phyloP scores from a whole-genome alignment of 2,113 vertebrate genomes.

The Zingel zingel region DNA sequence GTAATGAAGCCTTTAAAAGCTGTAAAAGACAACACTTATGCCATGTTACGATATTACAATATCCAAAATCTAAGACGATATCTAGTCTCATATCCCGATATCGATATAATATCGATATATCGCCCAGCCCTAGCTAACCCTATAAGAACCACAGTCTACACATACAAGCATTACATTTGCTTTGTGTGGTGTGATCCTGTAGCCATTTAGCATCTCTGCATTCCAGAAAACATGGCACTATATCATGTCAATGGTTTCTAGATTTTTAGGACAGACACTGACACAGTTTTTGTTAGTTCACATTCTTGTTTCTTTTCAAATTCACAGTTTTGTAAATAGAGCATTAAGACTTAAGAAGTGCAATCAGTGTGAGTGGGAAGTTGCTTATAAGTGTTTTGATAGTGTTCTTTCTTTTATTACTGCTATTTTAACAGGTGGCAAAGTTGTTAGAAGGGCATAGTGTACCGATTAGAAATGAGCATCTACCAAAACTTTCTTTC shows the following conservation, averaged over 20 bases:
- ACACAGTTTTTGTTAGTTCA: conserved; percentile 10
- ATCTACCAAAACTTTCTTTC: conserved; percentile 27
- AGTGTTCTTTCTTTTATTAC: background rate
- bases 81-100: too few species aligned
- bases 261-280: conserved; percentile 16
- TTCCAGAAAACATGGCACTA: conserved; percentile 35
- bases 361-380: background rate
- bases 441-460: conserved; percentile 1
- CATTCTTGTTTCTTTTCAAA: conserved; percentile 6
- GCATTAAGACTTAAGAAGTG: background rate
- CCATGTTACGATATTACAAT: too few species aligned
- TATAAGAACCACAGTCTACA: conserved; percentile 34
- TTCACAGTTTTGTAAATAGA: background rate
- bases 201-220: conserved; percentile 35
- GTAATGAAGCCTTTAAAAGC: too few species aligned
- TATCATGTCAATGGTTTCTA: conserved; percentile 3
- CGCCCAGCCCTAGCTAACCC: too few species aligned
- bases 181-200: conserved; percentile 5
- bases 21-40: too few species aligned
- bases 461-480: conserved; percentile 29
- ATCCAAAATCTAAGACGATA: too few species aligned
- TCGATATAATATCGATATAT: too few species aligned
- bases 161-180: conserved; percentile 39
- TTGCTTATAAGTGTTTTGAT: conserved; percentile 12
- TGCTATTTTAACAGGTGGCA: conserved; percentile 32